A percentile compares a stretch with the other conserved stretches of the same genome.
These are phyloP conservation scores for Aphaenogaster ashmeadi DNA, from an alignment of 1,140 invertebrate genomes.

Conservation along the genomic window DNA sequence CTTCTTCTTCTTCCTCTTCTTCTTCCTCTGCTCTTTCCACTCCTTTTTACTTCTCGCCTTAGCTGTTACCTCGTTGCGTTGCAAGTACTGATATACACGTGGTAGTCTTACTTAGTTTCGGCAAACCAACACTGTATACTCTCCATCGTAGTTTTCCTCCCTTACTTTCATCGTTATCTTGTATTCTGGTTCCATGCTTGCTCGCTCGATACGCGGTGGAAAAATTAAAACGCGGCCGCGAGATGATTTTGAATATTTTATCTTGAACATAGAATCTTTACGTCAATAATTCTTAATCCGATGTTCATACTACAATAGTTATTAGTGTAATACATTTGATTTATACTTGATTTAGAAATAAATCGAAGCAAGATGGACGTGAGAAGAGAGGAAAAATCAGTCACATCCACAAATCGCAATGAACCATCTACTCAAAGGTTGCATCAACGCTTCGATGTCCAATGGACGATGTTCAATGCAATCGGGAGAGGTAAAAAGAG, in stretches of 20 bases:
- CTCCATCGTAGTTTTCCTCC: background rate
- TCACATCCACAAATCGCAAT: background rate
- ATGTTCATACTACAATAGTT: background rate
- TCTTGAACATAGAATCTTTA: background rate
- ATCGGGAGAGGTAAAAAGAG: slow-evolving; percentile 2
- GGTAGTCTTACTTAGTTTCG: slow-evolving; percentile 68
- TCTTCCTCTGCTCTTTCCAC: slow-evolving; percentile 1
- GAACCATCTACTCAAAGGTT: slow-evolving; percentile 57
- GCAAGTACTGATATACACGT: slow-evolving; percentile 74
- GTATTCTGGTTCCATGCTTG: slow-evolving; percentile 1
- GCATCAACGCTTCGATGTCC: slow-evolving; percentile 61
- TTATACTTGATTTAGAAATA: background rate
- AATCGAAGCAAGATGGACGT: background rate
- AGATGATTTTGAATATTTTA: background rate
- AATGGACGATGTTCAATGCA: slow-evolving; percentile 67
- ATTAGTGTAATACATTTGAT: background rate
- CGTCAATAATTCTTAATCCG: slow-evolving; percentile 10
- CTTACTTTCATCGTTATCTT: slow-evolving; percentile 35
- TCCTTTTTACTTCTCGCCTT: slow-evolving; percentile 59
- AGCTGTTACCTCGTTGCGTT: slow-evolving; percentile 57
- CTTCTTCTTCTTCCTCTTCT: slow-evolving; percentile 28
- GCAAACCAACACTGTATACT: slow-evolving; percentile 45
- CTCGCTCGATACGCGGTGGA: background rate
- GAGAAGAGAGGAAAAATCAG: slow-evolving; percentile 19
- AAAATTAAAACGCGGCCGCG: slow-evolving; percentile 22